These are phyloP conservation scores for Cryptoprocta ferox DNA, from an alignment of 2,797 vertebrate genomes.

Conservation along the genomic window DNA sequence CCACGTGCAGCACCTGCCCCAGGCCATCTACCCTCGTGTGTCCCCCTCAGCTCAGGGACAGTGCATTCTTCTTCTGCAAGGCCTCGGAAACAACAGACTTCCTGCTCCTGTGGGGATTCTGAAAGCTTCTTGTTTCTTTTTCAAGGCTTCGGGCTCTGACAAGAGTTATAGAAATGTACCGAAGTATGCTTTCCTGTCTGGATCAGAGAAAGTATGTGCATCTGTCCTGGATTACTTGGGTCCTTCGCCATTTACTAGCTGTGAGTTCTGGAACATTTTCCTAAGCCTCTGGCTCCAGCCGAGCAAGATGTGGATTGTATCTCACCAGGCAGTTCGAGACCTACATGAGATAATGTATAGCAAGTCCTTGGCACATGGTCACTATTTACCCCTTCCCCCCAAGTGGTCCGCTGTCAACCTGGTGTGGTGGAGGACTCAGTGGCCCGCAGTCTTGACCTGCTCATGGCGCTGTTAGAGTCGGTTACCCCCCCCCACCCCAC, in stretches of 20 bases:
- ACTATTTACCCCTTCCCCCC: too few relatives aligned
- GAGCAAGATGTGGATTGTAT: not conserved
- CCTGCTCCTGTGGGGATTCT: not conserved
- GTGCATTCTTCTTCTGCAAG: accelerated
- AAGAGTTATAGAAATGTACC: not conserved
- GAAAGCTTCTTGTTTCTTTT: not conserved
- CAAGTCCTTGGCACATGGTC: not conserved
- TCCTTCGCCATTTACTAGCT: not conserved
- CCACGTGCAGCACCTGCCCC: accelerated
- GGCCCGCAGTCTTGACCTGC: not conserved
- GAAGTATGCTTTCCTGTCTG: not conserved
- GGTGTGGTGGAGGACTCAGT: not conserved
- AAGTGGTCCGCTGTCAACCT: not conserved
- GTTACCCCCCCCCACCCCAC: not conserved
- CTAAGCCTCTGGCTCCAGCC: not conserved
- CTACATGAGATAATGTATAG: not conserved
- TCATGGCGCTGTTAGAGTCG: not conserved
- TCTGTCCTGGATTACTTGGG: not conserved
- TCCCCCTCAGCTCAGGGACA: not conserved
- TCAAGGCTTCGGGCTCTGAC: not conserved
- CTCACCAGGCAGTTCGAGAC: not conserved
- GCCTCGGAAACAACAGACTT: not conserved
- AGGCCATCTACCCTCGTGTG: not conserved
- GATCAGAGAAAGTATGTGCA: not conserved
- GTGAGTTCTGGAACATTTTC: not conserved